A percentile compares a stretch with the other conserved stretches of the same genome.
Conservation (phyloP, 2,888 invertebrate genomes). For the Dioctria rufipes region DNA sequence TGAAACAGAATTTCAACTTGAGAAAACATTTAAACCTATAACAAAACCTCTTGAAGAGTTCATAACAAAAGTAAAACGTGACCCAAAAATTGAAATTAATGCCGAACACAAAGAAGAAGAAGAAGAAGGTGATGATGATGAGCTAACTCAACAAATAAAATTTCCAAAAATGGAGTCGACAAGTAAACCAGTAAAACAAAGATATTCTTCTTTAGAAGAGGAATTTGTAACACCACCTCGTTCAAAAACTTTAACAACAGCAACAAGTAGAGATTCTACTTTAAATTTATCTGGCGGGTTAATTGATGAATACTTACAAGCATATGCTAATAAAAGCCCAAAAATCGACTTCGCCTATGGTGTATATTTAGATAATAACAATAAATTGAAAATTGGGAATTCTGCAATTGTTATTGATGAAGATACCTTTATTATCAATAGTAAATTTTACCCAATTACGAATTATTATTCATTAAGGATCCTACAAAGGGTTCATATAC, state of each 20-base stretch:
- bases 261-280: neutral
- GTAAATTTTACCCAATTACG: neutral
- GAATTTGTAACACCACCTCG: too few species aligned
- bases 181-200: neutral
- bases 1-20: neutral
- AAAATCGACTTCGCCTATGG: slow-evolving; percentile 39
- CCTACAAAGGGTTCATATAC: slow-evolving; percentile 6
- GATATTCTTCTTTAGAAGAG: neutral
- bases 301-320: slow-evolving; percentile 23
- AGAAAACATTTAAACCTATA: slow-evolving; percentile 6
- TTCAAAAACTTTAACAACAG: neutral
- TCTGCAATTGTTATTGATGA: slow-evolving; percentile 17
- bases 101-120: neutral
- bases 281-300: neutral
- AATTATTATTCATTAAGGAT: slow-evolving; percentile 45
- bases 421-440: too few species aligned
- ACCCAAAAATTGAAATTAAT: neutral
- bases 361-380: slow-evolving; percentile 19
- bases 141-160: neutral
- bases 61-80: neutral
- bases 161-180: neutral
- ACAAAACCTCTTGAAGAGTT: neutral
- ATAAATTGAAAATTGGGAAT: slow-evolving; percentile 36
- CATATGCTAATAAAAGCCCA: slow-evolving; percentile 19
- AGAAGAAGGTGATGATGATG: neutral